Conservation (phyloP, 2,888 invertebrate genomes). For the Elmis aenea region DNA sequence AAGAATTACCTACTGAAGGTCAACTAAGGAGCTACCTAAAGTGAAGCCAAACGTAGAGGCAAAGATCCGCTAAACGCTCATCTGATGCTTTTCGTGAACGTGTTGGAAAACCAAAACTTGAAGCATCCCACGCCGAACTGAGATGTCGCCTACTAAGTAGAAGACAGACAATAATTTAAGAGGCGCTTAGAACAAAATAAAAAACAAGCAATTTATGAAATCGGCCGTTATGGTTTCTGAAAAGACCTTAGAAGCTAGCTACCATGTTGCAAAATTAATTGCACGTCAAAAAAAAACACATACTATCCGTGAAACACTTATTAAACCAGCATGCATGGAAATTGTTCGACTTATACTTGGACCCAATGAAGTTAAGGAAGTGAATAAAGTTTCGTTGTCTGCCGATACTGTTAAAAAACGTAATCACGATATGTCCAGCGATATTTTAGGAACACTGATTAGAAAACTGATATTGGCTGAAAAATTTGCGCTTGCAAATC, state of each 20-base stretch:
- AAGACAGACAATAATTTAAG: neutral
- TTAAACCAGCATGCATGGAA: constrained; percentile 23
- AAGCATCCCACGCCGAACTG: neutral
- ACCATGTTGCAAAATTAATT: constrained; percentile 5
- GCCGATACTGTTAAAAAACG: constrained; percentile 33
- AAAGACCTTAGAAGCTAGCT: neutral
- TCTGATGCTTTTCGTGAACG: too few relatives aligned
- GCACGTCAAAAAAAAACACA: constrained; percentile 25
- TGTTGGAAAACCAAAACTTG: constrained; percentile 14
- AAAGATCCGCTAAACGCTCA: too few relatives aligned
- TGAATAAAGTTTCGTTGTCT: constrained; percentile 32
- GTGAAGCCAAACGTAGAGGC: too few relatives aligned
- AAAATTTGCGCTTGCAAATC: constrained; percentile 4
- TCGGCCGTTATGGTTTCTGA: neutral
- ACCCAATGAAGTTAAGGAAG: constrained; percentile 32
- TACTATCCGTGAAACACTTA: constrained; percentile 33
- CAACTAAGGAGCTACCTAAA: too few relatives aligned
- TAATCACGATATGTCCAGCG: constrained; percentile 24
- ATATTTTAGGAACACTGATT: constrained; percentile 19
- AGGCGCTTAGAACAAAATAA: neutral
- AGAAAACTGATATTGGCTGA: constrained; percentile 17
- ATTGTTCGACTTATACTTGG: constrained; percentile 29
- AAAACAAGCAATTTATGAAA: neutral
- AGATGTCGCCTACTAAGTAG: too few relatives aligned
- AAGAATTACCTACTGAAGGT: too few relatives aligned